Evolutionary conservation across 2,797 vertebrate genomes (phyloP).

Genomic region (Spea hammondii): DNA sequence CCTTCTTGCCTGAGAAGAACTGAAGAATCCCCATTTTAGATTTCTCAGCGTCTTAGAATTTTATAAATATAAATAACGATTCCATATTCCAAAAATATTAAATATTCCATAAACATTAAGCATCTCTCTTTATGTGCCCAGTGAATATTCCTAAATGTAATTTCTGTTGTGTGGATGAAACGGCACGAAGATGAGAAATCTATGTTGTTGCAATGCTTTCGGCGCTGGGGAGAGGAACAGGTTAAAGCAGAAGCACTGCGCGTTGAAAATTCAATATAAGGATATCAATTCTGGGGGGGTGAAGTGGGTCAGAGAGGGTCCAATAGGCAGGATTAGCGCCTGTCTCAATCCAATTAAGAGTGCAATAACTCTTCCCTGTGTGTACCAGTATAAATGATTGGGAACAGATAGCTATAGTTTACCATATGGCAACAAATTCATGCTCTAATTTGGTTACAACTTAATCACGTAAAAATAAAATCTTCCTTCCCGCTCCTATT

Average conservation of each 20-base stretch:
- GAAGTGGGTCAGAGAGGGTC: conserved; percentile 20
- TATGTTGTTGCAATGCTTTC: background rate
- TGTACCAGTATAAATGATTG: background rate
- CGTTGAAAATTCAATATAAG: conserved; percentile 39
- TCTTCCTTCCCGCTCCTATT: background rate
- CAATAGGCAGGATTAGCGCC: conserved; percentile 24
- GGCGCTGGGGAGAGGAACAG: background rate
- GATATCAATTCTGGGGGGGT: background rate
- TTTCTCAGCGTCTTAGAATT: too few species aligned
- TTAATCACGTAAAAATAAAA: too few species aligned
- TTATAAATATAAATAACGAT: too few species aligned
- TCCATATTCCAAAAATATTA: too few species aligned
- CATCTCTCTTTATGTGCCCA: too few species aligned
- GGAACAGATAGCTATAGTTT: background rate
- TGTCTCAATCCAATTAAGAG: conserved; percentile 13
- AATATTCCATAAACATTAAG: too few species aligned
- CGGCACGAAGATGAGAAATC: background rate
- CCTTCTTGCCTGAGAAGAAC: too few species aligned
- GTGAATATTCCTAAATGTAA: too few species aligned
- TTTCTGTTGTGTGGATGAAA: too few species aligned
- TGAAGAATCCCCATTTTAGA: too few species aligned
- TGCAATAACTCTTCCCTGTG: background rate
- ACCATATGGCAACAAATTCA: too few species aligned
- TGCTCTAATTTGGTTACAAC: too few species aligned
- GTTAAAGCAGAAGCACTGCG: conserved; percentile 26